These are phyloP conservation scores for Oxygymnocypris stewartii DNA, from an alignment of 2,113 vertebrate genomes.

Conservation along the genomic window DNA sequence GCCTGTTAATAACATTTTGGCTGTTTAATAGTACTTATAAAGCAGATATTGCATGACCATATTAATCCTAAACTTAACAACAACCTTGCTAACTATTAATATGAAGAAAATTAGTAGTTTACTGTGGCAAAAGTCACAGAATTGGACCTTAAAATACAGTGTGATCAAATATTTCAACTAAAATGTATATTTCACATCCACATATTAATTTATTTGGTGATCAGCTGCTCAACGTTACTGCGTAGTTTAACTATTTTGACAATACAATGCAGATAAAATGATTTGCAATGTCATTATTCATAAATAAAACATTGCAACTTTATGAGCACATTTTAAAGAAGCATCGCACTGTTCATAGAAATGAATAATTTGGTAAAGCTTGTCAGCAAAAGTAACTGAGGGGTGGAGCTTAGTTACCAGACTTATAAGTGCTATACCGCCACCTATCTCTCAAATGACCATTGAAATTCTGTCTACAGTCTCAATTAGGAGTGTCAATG, in stretches of 20 bases:
- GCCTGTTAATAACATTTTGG: no score
- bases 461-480: no score
- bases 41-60: no score
- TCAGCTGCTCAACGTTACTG: background rate
- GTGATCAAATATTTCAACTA: background rate
- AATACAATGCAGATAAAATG: background rate
- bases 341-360: background rate
- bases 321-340: background rate
- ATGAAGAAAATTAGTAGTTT: no score
- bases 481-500: no score
- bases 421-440: no score
- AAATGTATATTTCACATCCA: background rate
- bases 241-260: background rate
- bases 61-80: no score
- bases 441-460: no score
- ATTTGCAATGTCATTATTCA: background rate
- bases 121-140: no score
- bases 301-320: background rate
- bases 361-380: background rate
- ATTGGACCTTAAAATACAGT: no score
- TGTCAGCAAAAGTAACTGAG: background rate
- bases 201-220: background rate
- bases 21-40: no score
- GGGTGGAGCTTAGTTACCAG: background rate
- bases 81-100: no score